Conservation (phyloP, 2,113 vertebrate species). For the Aleadryas rufinucha region DNA sequence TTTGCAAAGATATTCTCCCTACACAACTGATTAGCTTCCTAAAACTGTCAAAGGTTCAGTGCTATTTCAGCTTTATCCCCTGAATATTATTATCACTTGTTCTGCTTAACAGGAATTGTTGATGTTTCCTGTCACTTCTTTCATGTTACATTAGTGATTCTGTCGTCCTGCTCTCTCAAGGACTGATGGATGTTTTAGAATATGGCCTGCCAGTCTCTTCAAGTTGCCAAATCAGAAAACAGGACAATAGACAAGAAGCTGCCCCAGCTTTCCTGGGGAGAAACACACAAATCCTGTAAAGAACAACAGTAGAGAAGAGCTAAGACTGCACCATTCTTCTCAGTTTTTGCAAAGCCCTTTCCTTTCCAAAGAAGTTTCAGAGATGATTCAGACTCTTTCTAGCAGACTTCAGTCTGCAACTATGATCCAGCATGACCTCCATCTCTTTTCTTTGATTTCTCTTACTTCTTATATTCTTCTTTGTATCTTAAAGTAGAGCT, state of each 20-base stretch:
- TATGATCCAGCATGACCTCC: not conserved
- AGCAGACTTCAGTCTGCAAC: not conserved
- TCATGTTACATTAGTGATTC: not conserved
- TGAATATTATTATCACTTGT: not conserved
- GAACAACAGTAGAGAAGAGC: not conserved
- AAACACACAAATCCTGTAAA: not conserved
- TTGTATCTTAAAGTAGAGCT: not conserved
- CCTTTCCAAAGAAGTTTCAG: not conserved
- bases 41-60: not conserved
- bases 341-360: not conserved
- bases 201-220: not conserved
- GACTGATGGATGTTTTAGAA: not conserved
- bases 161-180: not conserved
- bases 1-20: not conserved
- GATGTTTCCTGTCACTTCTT: not conserved
- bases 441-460: not conserved
- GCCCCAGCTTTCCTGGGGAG: not conserved
- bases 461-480: not conserved
- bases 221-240: not conserved
- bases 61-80: not conserved
- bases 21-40: not conserved
- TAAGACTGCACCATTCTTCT: not conserved
- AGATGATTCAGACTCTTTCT: not conserved
- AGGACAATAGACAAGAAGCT: not conserved
- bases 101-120: not conserved